Percentiles rank a stretch among this genome's conserved stretches.
These are phyloP conservation scores for Ditylenchus weischeri DNA, from an alignment of 2,888 invertebrate genomes.

Conservation along the genomic window DNA sequence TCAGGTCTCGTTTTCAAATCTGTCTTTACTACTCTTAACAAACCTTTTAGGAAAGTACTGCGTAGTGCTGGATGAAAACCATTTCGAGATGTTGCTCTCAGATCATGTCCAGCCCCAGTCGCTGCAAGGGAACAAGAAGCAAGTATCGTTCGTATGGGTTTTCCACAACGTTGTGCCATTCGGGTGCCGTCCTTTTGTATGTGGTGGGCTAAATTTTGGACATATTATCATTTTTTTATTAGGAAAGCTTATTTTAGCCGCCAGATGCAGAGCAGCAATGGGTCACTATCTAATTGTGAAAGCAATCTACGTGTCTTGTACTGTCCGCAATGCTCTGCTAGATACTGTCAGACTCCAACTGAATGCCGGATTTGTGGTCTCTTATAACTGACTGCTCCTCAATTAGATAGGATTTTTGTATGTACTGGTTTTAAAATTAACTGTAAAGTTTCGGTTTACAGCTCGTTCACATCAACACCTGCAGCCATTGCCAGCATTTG, in stretches of 20 bases:
- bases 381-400: slow-evolving; percentile 93
- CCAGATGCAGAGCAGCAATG: slow-evolving; percentile 28
- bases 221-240: too few relatives aligned
- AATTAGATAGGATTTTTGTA: slow-evolving; percentile 71
- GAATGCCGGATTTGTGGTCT: slow-evolving; percentile 93
- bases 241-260: slow-evolving; percentile 35
- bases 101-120: slow-evolving; percentile 63
- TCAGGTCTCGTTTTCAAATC: slow-evolving; percentile 62
- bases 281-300: background rate
- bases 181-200: slow-evolving; percentile 43
- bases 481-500: slow-evolving; percentile 83
- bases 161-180: slow-evolving; percentile 43
- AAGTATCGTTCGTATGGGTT: slow-evolving; percentile 39
- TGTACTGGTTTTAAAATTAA: too few relatives aligned
- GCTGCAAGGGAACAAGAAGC: slow-evolving; percentile 22
- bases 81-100: slow-evolving; percentile 65
- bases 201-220: slow-evolving; percentile 34
- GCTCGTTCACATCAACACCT: slow-evolving; percentile 95
- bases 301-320: slow-evolving; percentile 57
- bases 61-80: slow-evolving; percentile 78
- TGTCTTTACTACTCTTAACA: background rate
- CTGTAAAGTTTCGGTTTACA: background rate
- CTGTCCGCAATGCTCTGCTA: slow-evolving; percentile 81
- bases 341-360: slow-evolving; percentile 94
- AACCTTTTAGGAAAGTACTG: slow-evolving; percentile 64